Base-by-base conservation (phyloP, 2,888 invertebrate genomes). In the Abscondita cerata region DNA sequence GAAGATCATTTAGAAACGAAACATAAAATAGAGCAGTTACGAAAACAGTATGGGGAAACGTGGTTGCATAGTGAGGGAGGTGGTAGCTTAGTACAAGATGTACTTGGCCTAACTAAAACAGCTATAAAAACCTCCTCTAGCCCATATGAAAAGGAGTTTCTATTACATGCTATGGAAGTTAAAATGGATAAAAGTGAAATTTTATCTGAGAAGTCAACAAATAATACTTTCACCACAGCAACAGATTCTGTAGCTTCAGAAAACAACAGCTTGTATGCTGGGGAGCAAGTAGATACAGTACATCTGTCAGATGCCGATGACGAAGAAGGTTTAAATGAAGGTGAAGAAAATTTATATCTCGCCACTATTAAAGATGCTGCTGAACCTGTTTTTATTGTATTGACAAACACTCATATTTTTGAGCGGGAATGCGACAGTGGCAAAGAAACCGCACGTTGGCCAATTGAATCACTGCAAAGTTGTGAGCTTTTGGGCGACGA, bases 1-100 rank as follows among this genome's bases (percentile, higher is more conserved):
- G 73, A 74, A 19, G 83, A 84, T 53, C 85, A 87, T 72, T 76
- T 87, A 59, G 84, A 85, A 69, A 85, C 84, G 0, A 87, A 86
- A 68, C 82, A 83, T 65, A 83, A 86, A 74, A 84, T 89, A 59
- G 82, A 87, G 67, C 81, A 80, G 16, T 70, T 88, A 13, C 79
- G 87, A 11, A 77, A 84, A 63, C 83, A 83, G 68, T 86, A 83
- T 72, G 89, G 88, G 9, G 83, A 84, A 67, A 82, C 84, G 52
- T 89, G 89, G 89, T 71, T 89, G 47, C 63, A 70, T 18, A 81
- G 81, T 50, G 80, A 83, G 50, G 64, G 64, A 9, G 83, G 82
- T 52, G 84, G 84, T 0, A 81, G 83, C 31, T 74, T 77, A 36
- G 82, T 87, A 46, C 84, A 86, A 70, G 83, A 82, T 70, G 83